These are phyloP conservation scores for Poicephalus meyeri DNA, from an alignment of 2,113 vertebrate species.

Conservation along the genomic window DNA sequence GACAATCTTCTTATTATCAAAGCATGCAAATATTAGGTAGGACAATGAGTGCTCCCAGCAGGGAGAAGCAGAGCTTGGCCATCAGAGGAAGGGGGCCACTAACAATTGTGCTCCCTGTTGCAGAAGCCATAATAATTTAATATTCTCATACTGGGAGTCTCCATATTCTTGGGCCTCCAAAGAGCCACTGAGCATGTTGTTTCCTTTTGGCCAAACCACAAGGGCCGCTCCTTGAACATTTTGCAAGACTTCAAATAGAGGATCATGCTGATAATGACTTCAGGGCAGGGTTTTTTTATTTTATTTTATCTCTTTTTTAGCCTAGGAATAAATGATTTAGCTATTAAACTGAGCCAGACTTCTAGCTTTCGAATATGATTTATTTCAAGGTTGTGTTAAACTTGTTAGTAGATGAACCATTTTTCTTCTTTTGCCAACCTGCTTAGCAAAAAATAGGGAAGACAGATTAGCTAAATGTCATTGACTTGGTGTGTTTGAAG, in stretches of 20 bases:
- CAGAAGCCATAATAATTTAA: constrained; percentile 72
- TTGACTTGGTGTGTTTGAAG: background rate
- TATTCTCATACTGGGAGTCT: constrained; percentile 63
- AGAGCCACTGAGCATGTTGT: background rate
- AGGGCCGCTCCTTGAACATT: constrained; percentile 48
- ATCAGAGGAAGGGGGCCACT: constrained; percentile 51
- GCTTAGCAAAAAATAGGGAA: background rate
- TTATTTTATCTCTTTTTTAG: background rate
- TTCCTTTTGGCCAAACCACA: constrained; percentile 67
- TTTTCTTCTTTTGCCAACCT: background rate
- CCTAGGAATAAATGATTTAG: constrained; percentile 63
- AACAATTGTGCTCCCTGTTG: constrained; percentile 50
- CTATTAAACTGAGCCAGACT: constrained; percentile 42
- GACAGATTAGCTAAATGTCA: background rate
- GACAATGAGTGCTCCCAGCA: constrained; percentile 53
- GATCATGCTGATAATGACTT: constrained; percentile 71
- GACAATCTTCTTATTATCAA: constrained; percentile 76
- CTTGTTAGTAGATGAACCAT: constrained; percentile 16
- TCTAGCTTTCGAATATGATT: constrained; percentile 48
- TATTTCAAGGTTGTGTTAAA: constrained; percentile 63
- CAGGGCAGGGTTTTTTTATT: constrained; percentile 59
- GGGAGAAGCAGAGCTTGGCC: constrained; percentile 47
- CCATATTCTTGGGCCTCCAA: constrained; percentile 4
- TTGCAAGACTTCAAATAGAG: constrained; percentile 71
- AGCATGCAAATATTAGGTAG: constrained; percentile 64